Conservation (phyloP, 1,140 invertebrate species). For the Harlomillsia oculata region DNA sequence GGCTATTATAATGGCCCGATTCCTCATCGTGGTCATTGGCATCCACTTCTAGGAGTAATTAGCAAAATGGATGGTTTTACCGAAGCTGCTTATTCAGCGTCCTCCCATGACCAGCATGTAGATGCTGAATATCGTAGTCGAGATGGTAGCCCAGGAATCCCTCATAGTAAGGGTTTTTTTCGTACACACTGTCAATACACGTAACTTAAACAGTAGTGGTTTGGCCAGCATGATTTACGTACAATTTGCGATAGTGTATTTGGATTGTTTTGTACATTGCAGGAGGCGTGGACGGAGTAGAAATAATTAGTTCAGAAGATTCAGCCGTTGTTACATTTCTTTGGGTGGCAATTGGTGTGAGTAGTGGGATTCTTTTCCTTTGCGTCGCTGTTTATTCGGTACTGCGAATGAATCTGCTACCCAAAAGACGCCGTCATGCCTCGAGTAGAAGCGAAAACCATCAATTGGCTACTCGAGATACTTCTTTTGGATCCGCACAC, state of each 20-base stretch:
- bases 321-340: slow-evolving; percentile 44
- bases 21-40: slow-evolving; percentile 49
- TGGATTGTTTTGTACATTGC: no score
- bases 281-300: no score
- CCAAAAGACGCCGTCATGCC: slow-evolving; percentile 42
- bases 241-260: no score
- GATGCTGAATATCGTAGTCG: background rate
- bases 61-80: slow-evolving; percentile 54
- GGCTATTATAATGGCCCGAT: slow-evolving; percentile 70
- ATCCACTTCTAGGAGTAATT: slow-evolving; percentile 61
- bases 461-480: slow-evolving; percentile 17
- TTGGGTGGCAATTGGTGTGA: slow-evolving; percentile 51
- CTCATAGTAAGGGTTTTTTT: no score
- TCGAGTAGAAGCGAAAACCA: slow-evolving; percentile 16
- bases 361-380: slow-evolving; percentile 48
- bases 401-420: slow-evolving; percentile 47
- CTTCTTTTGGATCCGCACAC: background rate
- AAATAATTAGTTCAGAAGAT: slow-evolving; percentile 17
- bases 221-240: no score
- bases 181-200: no score
- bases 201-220: no score
- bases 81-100: slow-evolving; percentile 55
- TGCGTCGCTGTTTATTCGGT: slow-evolving; percentile 52
- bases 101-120: slow-evolving; percentile 42
- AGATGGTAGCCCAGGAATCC: background rate